Evolutionary conservation across 2,888 invertebrate species (phyloP).

Genomic region (Drosophila buzzatii): DNA sequence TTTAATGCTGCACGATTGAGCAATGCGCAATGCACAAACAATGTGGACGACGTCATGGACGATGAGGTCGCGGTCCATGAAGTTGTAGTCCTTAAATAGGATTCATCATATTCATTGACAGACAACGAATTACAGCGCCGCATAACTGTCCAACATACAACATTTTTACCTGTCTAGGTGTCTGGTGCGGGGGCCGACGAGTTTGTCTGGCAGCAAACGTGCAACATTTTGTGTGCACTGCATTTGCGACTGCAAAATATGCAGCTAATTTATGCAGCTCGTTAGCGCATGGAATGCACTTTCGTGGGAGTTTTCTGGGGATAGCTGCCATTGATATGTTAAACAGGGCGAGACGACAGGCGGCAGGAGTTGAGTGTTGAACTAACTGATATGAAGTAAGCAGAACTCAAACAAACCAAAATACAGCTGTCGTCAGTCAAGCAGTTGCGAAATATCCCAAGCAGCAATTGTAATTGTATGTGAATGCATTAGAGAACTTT

Average conservation of each 20-base stretch:
- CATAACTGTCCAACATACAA: constrained; percentile 22
- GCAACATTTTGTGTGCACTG: constrained; percentile 58
- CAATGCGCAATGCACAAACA: constrained; percentile 31
- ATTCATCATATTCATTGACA: constrained; percentile 48
- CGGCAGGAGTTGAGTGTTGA: background rate
- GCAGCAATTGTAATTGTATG: background rate
- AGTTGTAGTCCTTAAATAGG: constrained; percentile 31
- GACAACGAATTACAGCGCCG: constrained; percentile 38
- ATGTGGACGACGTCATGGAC: constrained; percentile 17
- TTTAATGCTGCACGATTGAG: constrained; percentile 45
- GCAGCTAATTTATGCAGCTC: constrained; percentile 62
- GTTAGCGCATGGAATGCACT: constrained; percentile 28
- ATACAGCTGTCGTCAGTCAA: background rate
- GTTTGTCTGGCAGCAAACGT: constrained; percentile 45
- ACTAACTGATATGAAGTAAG: background rate
- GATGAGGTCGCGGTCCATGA: constrained; percentile 25
- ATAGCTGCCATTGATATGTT: constrained; percentile 7
- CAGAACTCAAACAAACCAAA: background rate
- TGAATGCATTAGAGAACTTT: background rate
- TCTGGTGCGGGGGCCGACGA: background rate
- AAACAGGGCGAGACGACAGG: no score
- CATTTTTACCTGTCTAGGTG: constrained; percentile 37
- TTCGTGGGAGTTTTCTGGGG: constrained; percentile 24
- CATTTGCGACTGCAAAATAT: constrained; percentile 62
- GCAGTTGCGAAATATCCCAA: constrained; percentile 11